Conservation (phyloP, 2,113 vertebrate species). For the Ammodytes marinus region DNA sequence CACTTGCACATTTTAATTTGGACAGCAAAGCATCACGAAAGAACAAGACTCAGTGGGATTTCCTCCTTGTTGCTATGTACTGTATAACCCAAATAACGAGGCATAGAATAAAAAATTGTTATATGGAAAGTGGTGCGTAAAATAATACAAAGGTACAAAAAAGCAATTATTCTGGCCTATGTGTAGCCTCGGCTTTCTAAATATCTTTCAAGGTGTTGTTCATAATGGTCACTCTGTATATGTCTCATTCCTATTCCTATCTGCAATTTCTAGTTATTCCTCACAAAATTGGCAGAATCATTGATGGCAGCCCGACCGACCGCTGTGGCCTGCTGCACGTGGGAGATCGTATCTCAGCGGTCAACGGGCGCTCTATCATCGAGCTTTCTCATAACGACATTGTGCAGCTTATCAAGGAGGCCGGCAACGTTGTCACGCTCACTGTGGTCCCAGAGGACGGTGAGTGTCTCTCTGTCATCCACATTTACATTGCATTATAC, state of each 20-base stretch:
- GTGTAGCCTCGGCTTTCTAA: background rate
- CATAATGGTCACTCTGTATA: no score
- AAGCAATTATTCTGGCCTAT: no score
- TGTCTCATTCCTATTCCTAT: slow-evolving; percentile 36
- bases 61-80: background rate
- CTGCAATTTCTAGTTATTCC: slow-evolving; percentile 89
- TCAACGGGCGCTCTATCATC: slow-evolving; percentile 94
- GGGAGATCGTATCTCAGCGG: slow-evolving; percentile 95
- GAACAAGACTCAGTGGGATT: background rate
- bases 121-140: background rate
- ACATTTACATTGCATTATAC: background rate
- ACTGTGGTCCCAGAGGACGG: slow-evolving; percentile 96
- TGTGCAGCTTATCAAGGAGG: slow-evolving; percentile 97
- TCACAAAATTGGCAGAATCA: slow-evolving; percentile 98
- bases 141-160: no score
- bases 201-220: slow-evolving; percentile 11
- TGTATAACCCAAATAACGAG: background rate
- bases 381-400: slow-evolving; percentile 96
- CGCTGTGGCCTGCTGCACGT: slow-evolving; percentile 95
- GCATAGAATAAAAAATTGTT: background rate
- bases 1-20: background rate
- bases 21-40: background rate
- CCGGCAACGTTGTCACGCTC: slow-evolving; percentile 92
- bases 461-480: slow-evolving; percentile 68
- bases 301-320: slow-evolving; percentile 96